Evolutionary conservation across 2,888 invertebrate species (phyloP), one percentile per base, ranked within the genome.

Genomic region (Microctonus aethiopoides): DNA sequence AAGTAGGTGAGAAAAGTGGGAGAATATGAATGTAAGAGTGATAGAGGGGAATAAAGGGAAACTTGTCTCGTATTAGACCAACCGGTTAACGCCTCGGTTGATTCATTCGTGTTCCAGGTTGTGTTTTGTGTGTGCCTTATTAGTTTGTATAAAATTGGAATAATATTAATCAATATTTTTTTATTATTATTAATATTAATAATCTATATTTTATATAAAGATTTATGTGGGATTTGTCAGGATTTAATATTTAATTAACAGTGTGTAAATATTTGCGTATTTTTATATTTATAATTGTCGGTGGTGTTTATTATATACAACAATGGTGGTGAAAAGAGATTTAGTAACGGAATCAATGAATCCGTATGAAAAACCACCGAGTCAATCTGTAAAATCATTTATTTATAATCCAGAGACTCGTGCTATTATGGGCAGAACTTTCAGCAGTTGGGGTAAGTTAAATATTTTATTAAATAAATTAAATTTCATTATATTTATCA

Each of bases 371-470:
- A 86, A 83, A 72, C 91, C 92, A 78, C 84, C 87, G 62, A 80
- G n/a, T n/a, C 79, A 73, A 68, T 83, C 59, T 77, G 82, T 59
- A 70, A 73, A 61, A 75, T 56, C 84, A 51, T 91, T 90, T 81
- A 74, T 91, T 68, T 91, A 89, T 85, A 90, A 92, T 82, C 80
- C 87, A 39, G 88, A 90, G 72, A 89, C 89, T 54, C 88, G 89
- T 54, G 89, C 89, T 73, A 87, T 91, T 77, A 86, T 91, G 77
- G 92, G 91, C 67, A 87, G 91, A 77, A 90, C 90, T 59, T 89
- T 88, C 59, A 83, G 87, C 76, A 90, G 90, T 81, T 92, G 91
- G 92, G 89, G 91, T 91, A 87, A 89, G 90, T 76, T 13, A 52
- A 41, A 22, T 32, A 62, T 41, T 16, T 39, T 13, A 3, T 36